Evolutionary conservation across 2,888 invertebrate species (phyloP), one percentile per base, ranked within the genome.

Genomic region (Troglohyphantes excavatus): DNA sequence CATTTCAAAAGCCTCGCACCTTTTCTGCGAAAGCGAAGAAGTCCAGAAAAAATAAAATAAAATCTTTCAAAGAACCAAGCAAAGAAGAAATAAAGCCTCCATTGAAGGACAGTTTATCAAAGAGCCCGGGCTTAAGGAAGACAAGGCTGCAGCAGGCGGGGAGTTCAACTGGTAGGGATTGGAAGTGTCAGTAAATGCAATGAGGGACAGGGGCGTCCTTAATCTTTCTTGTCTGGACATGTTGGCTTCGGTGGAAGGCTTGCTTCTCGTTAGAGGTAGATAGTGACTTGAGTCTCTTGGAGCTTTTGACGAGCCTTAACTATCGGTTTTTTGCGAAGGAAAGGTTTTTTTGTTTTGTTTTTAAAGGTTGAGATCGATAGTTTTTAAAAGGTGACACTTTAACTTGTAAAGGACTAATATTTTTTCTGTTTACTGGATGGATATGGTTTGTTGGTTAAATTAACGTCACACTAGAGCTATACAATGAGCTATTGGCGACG

Each of bases 151-250:
- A 17, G 61, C 65, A 39, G 43, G 27, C 21, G 26, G n/a, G 33
- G 59, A 83, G 73, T 83, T 83, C 83, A 83, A 83, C 83, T 83
- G 43, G 83, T 73, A 23, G 53, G 83, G 83, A 83, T 83, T 83
- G 83, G 39, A 83, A 65, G 73, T 73, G 83, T 73, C 83, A 73
- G 46, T 83, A 63, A 65, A 63, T 26, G 73, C 83, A 83, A 19
- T 65, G 83, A 46, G 19, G 73, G 43, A 73, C 73, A 73, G 19
- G 5, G 46, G 27, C 46, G 81, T 43, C 72, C 73, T 83, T 83
- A 83, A 83, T 83, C 83, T 83, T 83, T 46, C 73, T 83, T 83
- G 83, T 83, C 83, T 27, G 73, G 73, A 65, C 73, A 73, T 73
- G 73, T 61, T 82, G 82, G 59, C 72, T 61, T 70, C 61, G 13